Conservation (phyloP, 2,797 vertebrate species). For the Sebastolobus altivelis region DNA sequence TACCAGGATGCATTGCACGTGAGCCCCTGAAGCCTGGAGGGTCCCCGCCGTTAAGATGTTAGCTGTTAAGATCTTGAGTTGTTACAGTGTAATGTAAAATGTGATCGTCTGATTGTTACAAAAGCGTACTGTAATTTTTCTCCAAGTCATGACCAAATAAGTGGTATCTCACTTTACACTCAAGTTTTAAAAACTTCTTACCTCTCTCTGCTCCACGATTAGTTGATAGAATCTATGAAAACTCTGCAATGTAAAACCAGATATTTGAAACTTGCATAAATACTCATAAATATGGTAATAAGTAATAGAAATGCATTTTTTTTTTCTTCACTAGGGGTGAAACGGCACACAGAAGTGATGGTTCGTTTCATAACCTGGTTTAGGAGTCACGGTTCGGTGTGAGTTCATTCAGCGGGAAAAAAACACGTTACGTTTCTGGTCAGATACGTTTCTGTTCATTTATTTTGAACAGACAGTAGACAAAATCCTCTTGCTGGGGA, state of each 20-base stretch:
- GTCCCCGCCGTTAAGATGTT: background rate
- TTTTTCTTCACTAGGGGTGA: no score
- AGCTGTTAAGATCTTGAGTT: background rate
- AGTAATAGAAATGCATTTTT: background rate
- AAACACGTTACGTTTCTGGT: background rate
- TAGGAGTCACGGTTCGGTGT: background rate
- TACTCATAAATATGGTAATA: background rate
- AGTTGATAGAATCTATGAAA: background rate
- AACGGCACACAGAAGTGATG: no score
- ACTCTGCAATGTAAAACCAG: background rate
- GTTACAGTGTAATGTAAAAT: background rate
- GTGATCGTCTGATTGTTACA: background rate
- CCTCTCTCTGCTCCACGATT: rapidly evolving
- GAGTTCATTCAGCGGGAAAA: background rate
- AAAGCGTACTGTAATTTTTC: background rate
- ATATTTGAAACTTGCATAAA: background rate
- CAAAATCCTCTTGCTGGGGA: background rate
- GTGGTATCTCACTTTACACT: background rate
- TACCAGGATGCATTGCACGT: background rate
- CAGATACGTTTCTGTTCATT: no score
- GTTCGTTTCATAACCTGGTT: no score
- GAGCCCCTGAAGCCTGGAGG: no score
- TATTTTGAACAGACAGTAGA: background rate
- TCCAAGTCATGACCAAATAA: constrained; percentile 1
- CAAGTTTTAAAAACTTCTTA: background rate